phyloP scores from a whole-genome alignment of 1,140 invertebrate species.

The Ostrea denselamellosa region DNA sequence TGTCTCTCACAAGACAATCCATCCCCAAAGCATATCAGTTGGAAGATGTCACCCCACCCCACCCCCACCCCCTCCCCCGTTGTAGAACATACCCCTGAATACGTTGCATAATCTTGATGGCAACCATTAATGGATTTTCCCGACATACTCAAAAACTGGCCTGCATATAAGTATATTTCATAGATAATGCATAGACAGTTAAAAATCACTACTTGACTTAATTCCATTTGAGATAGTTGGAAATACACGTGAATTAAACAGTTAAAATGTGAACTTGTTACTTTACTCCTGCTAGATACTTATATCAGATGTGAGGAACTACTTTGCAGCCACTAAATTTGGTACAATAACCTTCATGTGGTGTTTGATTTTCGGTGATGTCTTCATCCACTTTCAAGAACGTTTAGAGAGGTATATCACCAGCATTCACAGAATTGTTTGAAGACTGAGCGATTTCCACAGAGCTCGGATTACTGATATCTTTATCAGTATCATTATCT shows the following conservation, averaged over 20 bases:
- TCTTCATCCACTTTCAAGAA: neutral
- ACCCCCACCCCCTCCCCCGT: too few species aligned
- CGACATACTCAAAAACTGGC: neutral
- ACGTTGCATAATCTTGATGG: slow-evolving; percentile 18
- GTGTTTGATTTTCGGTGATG: too few species aligned
- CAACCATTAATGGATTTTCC: neutral
- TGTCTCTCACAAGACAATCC: slow-evolving; percentile 26
- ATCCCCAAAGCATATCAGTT: slow-evolving; percentile 21
- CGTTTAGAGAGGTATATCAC: neutral
- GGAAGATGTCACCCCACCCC: neutral
- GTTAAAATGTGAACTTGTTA: too few species aligned
- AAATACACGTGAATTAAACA: too few species aligned
- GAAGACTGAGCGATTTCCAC: neutral
- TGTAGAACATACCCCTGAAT: neutral
- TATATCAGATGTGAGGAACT: too few species aligned
- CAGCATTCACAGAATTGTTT: neutral
- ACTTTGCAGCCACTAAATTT: too few species aligned
- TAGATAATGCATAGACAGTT: too few species aligned
- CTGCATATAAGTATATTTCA: too few species aligned
- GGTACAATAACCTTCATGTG: too few species aligned
- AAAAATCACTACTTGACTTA: too few species aligned
- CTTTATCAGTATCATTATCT: neutral
- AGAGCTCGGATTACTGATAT: too few species aligned
- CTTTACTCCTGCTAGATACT: neutral
- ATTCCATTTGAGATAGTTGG: too few species aligned